Conservation (phyloP, 1,140 invertebrate genomes). For the Maconellicoccus hirsutus region DNA sequence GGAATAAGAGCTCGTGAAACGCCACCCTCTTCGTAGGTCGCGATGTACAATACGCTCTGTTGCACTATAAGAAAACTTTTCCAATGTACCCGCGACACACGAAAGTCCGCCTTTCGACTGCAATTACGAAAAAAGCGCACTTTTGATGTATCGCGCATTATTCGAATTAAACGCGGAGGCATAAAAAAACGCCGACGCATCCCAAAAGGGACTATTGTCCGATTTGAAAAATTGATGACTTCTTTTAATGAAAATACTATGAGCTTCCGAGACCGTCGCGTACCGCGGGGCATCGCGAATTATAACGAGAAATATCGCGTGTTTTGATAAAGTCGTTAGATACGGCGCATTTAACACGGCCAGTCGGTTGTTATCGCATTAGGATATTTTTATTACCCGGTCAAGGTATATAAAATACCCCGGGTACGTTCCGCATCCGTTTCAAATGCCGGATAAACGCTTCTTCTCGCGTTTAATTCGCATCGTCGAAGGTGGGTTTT, state of each 20-base stretch:
- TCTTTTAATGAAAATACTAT: background rate
- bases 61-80: background rate
- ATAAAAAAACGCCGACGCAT: background rate
- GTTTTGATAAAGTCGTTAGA: constrained; percentile 9
- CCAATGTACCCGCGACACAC: background rate
- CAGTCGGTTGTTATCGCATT: background rate
- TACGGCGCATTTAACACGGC: constrained; percentile 2
- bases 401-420: background rate
- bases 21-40: background rate
- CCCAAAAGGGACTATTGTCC: too few relatives aligned
- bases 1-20: background rate
- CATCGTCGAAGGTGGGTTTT: background rate
- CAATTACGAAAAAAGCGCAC: too few relatives aligned
- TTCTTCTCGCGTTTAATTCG: background rate
- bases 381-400: background rate
- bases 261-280: too few relatives aligned
- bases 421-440: background rate
- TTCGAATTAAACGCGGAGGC: background rate
- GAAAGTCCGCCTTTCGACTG: too few relatives aligned
- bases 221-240: background rate
- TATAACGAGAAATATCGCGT: background rate
- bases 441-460: background rate
- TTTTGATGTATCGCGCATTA: constrained; percentile 4
- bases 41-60: background rate
- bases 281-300: too few relatives aligned